Conservation (phyloP, 2,797 vertebrate genomes). For the Coregonus suidteri region DNA sequence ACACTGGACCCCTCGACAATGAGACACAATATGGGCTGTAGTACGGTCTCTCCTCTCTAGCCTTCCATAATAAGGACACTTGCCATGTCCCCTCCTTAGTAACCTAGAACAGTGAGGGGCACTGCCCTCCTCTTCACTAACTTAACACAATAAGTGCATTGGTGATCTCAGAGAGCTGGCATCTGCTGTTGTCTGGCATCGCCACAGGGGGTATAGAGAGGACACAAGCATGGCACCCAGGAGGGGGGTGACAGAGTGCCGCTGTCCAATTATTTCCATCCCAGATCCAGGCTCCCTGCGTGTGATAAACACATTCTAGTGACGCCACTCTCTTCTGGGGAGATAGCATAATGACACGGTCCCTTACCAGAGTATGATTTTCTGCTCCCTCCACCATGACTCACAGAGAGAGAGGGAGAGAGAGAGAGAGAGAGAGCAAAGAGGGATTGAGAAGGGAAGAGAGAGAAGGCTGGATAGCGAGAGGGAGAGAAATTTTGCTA, state of each 20-base stretch:
- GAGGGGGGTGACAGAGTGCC: slow-evolving; percentile 24
- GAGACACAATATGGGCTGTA: neutral
- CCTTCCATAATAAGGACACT: neutral
- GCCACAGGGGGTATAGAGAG: slow-evolving; percentile 24
- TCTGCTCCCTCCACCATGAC: neutral
- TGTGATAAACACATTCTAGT: slow-evolving; percentile 23
- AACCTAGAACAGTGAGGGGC: neutral
- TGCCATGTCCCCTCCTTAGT: neutral
- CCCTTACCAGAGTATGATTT: neutral
- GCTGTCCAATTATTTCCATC: slow-evolving; percentile 15
- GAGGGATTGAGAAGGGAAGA: neutral
- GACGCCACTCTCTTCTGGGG: slow-evolving; percentile 14
- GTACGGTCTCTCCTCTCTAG: neutral
- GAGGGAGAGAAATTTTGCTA: neutral
- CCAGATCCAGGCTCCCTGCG: slow-evolving; percentile 21
- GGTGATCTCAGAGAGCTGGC: slow-evolving; percentile 30
- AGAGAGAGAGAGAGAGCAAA: neutral
- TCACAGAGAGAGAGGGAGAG: neutral
- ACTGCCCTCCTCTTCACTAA: neutral
- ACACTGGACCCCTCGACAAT: neutral
- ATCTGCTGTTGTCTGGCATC: slow-evolving; percentile 39
- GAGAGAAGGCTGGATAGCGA: neutral
- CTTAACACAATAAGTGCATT: slow-evolving; percentile 28
- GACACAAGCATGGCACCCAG: slow-evolving; percentile 15
- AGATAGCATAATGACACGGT: slow-evolving; percentile 37